Evolutionary conservation across 35 echinoderm and acorn worm genomes (phyloP), one percentile per base, ranked within the genome.

Genomic region (Amphiura filiformis): DNA sequence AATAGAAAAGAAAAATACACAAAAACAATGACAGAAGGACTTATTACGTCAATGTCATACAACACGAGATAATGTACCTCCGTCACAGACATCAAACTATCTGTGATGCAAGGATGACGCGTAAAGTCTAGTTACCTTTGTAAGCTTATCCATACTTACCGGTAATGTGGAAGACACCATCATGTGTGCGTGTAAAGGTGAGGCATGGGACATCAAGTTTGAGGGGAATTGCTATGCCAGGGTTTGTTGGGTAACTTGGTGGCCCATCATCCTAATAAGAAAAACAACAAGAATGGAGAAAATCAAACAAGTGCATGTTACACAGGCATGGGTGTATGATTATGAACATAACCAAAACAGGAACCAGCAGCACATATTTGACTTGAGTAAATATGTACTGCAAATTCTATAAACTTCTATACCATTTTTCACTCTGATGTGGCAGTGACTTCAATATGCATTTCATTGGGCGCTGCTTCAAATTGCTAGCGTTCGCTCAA

Each of bases 151-250:
- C 13, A 36, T 1, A 56, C 70, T 88, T 93, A 97, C 95, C 95
- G 88, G 84, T 86, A 77, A 97, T 84, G 76, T 93, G 95, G 89
- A 97, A 97, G 65, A 93, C 85, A 32, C 95, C 95, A 83, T 97
- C 95, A 20, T 81, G 80, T 17, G 91, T 84, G 0, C 95, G 90
- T 35, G 87, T 85, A 22, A 97, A 65, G 39, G 49, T 77, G 38
- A 97, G 39, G 12, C 34, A 81, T 65, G 95, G 86, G 34, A 97
- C 84, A 26, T 78, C 70, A 1, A 97, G 26, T 42, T 86, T 80
- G 22, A 97, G 89, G 13, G 91, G 91, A 14, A 82, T 70, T 22
- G 38, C 39, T 13, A 78, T 49, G 2, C 86, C 93, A 31, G 88
- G 47, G 40, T 85, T 82, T 31, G 93, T 90, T 1, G 92, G 90